These are phyloP conservation scores for Hiodon alosoides DNA, from an alignment of 2,113 vertebrate species.

Conservation along the genomic window DNA sequence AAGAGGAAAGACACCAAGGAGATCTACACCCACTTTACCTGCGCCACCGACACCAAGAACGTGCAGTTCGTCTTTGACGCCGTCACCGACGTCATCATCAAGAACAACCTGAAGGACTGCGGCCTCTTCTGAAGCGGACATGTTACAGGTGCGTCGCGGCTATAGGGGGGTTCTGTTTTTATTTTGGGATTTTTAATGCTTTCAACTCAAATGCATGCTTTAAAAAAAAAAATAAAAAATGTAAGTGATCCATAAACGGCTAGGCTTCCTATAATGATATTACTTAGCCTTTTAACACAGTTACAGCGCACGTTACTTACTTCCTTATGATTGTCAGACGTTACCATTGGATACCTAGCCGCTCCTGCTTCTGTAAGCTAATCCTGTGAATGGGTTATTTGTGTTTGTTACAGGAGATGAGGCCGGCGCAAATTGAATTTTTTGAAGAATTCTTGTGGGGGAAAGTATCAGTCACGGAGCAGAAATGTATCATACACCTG, in stretches of 20 bases:
- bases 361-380: no score
- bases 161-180: not conserved
- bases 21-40: slow-evolving; percentile 98
- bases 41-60: slow-evolving; percentile 98
- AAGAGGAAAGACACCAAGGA: slow-evolving; percentile 98
- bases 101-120: slow-evolving; percentile 99
- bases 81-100: slow-evolving; percentile 98
- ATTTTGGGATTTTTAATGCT: not conserved
- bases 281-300: no score
- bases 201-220: not conserved
- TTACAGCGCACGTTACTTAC: no score
- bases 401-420: slow-evolving; percentile 15
- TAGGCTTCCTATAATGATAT: no score
- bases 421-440: slow-evolving; percentile 21
- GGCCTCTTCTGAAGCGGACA: slow-evolving; percentile 79
- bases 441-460: slow-evolving; percentile 29
- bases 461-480: slow-evolving; percentile 60
- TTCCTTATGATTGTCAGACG: no score
- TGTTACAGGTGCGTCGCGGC: slow-evolving; percentile 41
- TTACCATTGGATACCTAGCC: no score
- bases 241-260: no score
- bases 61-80: slow-evolving; percentile 98
- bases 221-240: no score
- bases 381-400: slow-evolving; percentile 24
- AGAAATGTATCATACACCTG: slow-evolving; percentile 77